Percentiles rank a stretch among this genome's conserved stretches.
Evolutionary conservation across 2,797 vertebrate genomes (phyloP).

Genomic region (Danio kyathit): DNA sequence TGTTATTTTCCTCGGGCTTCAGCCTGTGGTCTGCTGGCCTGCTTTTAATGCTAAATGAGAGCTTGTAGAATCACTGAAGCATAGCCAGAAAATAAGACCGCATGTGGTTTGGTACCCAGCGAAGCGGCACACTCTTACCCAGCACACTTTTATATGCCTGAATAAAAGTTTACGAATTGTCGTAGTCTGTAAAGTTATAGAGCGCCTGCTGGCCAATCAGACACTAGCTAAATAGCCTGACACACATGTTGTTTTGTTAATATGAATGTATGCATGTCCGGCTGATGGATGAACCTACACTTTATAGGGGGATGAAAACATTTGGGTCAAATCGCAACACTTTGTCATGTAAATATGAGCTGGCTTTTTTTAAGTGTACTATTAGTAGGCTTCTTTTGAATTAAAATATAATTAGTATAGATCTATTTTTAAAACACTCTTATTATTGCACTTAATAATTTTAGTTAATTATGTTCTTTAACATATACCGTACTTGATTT

Average conservation of each 20-base stretch:
- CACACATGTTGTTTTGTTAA: conserved; percentile 54
- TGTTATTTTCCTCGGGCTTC: conserved; percentile 71
- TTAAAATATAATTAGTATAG: too few relatives aligned
- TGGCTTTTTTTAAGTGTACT: too few relatives aligned
- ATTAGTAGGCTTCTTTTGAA: too few relatives aligned
- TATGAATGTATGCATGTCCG: conserved; percentile 36
- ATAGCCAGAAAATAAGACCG: conserved; percentile 52
- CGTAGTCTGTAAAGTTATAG: conserved; percentile 49
- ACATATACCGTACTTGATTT: too few relatives aligned
- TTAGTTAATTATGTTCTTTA: too few relatives aligned
- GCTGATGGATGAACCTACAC: conserved; percentile 29
- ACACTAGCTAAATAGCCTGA: conserved; percentile 39
- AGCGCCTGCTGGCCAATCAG: conserved; percentile 33
- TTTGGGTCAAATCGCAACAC: background rate
- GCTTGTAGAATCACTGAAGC: conserved; percentile 47
- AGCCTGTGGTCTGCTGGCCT: conserved; percentile 66
- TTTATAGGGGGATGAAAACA: conserved; percentile 29
- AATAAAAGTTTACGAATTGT: conserved; percentile 55
- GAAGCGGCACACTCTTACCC: conserved; percentile 35
- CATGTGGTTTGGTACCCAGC: conserved; percentile 41
- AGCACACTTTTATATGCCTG: conserved; percentile 54
- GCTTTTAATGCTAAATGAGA: conserved; percentile 47
- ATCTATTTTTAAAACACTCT: too few relatives aligned
- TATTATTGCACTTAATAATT: too few relatives aligned
- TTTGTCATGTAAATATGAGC: background rate